Evolutionary conservation across 2,888 invertebrate species (phyloP).

Genomic region (Agrenia bidenticulata): DNA sequence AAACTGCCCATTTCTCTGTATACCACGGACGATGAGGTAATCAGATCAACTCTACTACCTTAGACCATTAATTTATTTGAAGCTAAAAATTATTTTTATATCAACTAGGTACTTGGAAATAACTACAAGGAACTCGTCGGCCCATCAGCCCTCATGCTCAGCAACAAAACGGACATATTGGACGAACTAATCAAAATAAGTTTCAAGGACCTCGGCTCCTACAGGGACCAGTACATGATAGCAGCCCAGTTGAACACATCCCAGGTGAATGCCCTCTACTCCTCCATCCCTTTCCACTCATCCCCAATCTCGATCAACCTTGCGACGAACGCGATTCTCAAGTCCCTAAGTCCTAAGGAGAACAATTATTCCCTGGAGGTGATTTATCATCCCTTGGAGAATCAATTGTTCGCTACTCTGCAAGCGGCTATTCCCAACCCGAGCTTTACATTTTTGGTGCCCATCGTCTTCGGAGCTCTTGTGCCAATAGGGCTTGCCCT

Average conservation of each 20-base stretch:
- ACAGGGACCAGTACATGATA: conserved; percentile 37
- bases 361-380: conserved; percentile 31
- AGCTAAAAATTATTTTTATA: not conserved
- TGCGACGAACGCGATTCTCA: conserved; percentile 50
- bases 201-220: conserved; percentile 28
- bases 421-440: conserved; percentile 37
- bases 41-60: not conserved
- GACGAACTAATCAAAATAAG: not conserved
- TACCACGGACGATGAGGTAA: conserved; percentile 25
- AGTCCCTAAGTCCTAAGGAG: conserved; percentile 46
- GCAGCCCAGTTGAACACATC: conserved; percentile 28
- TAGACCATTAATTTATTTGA: not conserved
- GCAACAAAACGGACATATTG: conserved; percentile 9
- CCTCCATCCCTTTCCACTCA: conserved; percentile 43
- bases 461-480: conserved; percentile 32
- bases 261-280: conserved; percentile 31
- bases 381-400: conserved; percentile 43
- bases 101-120: conserved; percentile 3
- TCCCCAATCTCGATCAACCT: conserved; percentile 48
- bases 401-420: conserved; percentile 38
- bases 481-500: conserved; percentile 38
- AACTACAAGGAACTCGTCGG: conserved; percentile 15
- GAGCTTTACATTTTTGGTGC: conserved; percentile 16
- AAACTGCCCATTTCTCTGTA: conserved; percentile 32
- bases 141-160: not conserved